A percentile compares a stretch with the other conserved stretches of the same genome.
Conservation (phyloP, 37 sponge, comb jelly and placozoan genomes). For the Chondrilla cf. caribensis region DNA sequence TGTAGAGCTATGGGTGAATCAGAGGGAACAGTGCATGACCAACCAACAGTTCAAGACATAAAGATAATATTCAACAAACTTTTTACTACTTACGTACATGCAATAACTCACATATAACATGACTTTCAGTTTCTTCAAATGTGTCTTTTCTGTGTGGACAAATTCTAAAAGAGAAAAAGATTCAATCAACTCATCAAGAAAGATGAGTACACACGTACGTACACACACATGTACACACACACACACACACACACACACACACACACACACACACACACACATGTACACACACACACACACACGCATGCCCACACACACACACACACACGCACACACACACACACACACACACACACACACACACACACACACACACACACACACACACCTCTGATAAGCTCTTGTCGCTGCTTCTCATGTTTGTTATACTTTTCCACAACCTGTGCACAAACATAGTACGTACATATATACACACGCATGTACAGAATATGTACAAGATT, state of each 20-base stretch:
- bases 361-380: no score
- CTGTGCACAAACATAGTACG: background rate
- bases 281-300: background rate
- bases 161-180: conserved; percentile 36
- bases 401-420: conserved; percentile 65
- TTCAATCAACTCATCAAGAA: background rate
- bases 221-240: background rate
- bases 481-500: background rate
- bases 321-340: background rate
- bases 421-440: conserved; percentile 41
- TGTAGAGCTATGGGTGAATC: conserved; percentile 73
- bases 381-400: conserved; percentile 47
- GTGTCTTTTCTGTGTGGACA: conserved; percentile 82
- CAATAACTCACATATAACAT: conserved; percentile 72
- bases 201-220: background rate
- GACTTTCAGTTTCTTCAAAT: conserved; percentile 74
- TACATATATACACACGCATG: background rate
- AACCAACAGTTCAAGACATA: background rate
- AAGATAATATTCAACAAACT: no score
- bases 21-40: background rate
- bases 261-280: background rate
- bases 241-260: background rate
- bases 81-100: no score
- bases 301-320: background rate
- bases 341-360: background rate